Evolutionary conservation across 2,888 invertebrate genomes (phyloP).

Genomic region (Acronicta leporina): DNA sequence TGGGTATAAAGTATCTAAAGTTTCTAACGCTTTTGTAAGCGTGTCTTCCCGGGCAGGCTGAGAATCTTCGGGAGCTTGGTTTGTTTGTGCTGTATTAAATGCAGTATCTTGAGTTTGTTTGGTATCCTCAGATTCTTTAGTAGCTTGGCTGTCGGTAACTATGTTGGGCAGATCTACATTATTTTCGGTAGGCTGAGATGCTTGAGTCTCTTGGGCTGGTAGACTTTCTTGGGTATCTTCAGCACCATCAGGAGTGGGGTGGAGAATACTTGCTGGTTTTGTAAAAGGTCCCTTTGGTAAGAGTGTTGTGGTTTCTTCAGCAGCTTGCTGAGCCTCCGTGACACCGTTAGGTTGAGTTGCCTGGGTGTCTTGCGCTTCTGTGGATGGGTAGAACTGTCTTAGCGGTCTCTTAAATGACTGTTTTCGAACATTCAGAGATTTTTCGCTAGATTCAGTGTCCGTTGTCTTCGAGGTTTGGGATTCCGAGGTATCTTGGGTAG

Average conservation of each 20-base stretch:
- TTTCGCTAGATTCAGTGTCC: neutral
- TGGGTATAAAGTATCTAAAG: neutral
- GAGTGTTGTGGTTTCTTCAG: neutral
- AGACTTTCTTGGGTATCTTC: neutral
- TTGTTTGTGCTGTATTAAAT: too few relatives aligned
- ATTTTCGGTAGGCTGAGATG: neutral
- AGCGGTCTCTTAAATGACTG: neutral
- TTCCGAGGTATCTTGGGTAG: neutral
- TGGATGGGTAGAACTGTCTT: neutral
- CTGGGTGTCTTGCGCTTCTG: neutral
- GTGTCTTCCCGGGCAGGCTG: too few relatives aligned
- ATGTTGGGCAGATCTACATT: too few relatives aligned
- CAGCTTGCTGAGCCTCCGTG: constrained; percentile 3
- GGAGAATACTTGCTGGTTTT: neutral
- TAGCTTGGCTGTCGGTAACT: too few relatives aligned
- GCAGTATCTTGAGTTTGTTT: too few relatives aligned
- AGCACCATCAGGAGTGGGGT: neutral
- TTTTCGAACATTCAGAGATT: neutral
- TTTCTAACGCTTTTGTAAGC: too few relatives aligned
- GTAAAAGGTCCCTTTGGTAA: too few relatives aligned
- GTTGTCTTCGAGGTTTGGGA: neutral
- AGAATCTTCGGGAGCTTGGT: too few relatives aligned
- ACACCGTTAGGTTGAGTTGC: neutral
- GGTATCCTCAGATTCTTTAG: too few relatives aligned
- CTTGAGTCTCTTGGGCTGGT: neutral